phyloP scores from a whole-genome alignment of 2,888 invertebrate genomes.

The Rhaphigaster nebulosa region DNA sequence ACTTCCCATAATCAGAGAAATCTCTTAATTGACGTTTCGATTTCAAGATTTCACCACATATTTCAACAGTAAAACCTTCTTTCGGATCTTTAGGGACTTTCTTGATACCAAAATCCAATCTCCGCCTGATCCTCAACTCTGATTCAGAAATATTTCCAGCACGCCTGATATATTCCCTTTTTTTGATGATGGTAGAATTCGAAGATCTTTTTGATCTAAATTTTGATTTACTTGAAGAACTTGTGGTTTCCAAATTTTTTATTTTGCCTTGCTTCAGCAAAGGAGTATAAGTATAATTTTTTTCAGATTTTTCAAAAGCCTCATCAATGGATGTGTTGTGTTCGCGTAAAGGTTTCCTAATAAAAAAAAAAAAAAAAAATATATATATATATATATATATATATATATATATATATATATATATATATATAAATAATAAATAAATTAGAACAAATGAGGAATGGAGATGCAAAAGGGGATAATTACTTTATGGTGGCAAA shows the following conservation, averaged over 20 bases:
- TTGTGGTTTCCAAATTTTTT: not conserved
- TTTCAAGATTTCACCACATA: slow-evolving; percentile 54
- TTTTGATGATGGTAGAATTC: not conserved
- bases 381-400: no score
- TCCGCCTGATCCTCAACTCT: slow-evolving; percentile 30
- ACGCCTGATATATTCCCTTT: slow-evolving; percentile 46
- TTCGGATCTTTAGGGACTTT: slow-evolving; percentile 23
- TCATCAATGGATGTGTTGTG: not conserved
- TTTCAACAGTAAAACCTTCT: slow-evolving; percentile 45
- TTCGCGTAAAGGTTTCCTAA: slow-evolving; percentile 44
- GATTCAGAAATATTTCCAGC: slow-evolving; percentile 38
- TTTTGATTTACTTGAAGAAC: not conserved
- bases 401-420: no score
- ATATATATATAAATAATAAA: not conserved
- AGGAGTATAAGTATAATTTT: not conserved
- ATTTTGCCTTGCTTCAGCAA: not conserved
- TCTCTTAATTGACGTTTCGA: slow-evolving; percentile 24
- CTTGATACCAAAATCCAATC: slow-evolving; percentile 24
- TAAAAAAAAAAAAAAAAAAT: not conserved
- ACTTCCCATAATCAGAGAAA: slow-evolving; percentile 34
- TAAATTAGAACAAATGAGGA: not conserved
- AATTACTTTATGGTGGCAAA: not conserved
- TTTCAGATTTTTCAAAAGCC: not conserved
- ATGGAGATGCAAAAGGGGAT: no score
- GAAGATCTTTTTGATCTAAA: slow-evolving; percentile 7